phyloP scores from a whole-genome alignment of 2,113 vertebrate genomes.

The Callaeas wilsoni region DNA sequence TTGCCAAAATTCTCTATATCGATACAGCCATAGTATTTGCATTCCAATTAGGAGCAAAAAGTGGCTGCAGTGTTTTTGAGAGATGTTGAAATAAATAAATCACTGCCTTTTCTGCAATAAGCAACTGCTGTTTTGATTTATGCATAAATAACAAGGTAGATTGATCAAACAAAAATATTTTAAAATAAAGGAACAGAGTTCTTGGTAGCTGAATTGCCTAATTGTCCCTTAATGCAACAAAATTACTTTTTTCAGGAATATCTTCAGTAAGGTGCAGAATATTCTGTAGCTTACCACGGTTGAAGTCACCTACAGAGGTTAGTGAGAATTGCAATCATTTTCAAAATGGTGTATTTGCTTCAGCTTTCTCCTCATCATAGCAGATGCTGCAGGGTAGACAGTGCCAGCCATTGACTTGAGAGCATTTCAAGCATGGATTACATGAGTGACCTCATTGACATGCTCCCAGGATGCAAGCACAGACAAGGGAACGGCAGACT shows the following conservation, averaged over 20 bases:
- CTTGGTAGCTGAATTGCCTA: not conserved
- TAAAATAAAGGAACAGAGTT: not conserved
- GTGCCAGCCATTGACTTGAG: not conserved
- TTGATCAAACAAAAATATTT: not conserved
- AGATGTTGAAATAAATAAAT: not conserved
- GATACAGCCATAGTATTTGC: not conserved
- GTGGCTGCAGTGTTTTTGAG: not conserved
- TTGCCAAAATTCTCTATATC: not conserved
- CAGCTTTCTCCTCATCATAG: not conserved
- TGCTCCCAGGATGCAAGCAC: not conserved
- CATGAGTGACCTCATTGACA: not conserved
- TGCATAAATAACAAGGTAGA: not conserved
- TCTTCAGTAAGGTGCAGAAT: not conserved
- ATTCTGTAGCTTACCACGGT: not conserved
- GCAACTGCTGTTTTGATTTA: not conserved
- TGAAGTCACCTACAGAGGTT: not conserved
- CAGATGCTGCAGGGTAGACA: not conserved
- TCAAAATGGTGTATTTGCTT: not conserved
- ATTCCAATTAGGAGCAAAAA: not conserved
- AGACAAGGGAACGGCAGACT: not conserved
- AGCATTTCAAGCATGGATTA: not conserved
- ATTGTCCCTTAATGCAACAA: not conserved
- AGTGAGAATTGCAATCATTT: not conserved
- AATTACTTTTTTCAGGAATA: not conserved
- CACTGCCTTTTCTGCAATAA: not conserved